Evolutionary conservation across 2,113 vertebrate genomes (phyloP), one percentile per base, ranked within the genome.

Genomic region (Tympanuchus pallidicinctus): DNA sequence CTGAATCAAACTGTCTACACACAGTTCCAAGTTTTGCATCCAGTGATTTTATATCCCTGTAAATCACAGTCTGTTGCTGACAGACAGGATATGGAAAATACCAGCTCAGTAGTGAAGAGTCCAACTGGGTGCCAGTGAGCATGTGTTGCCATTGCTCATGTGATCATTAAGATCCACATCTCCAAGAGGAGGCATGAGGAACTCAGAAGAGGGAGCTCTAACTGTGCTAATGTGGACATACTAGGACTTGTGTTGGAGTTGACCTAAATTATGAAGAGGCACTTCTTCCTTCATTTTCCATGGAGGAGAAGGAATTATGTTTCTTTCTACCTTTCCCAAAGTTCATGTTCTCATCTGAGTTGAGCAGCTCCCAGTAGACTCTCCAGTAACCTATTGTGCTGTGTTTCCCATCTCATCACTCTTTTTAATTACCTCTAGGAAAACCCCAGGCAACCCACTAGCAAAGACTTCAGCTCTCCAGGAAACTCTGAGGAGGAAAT

Each of bases 201-300:
- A 65, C 91, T 93, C 94, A 91, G 92, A 94, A 95, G 95, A 82
- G 92, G 88, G 89, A 94, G 92, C 91, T 92, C 92, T 83, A 85
- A 69, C 45, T 71, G 75, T 75, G 79, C 19, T 96, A 54, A 67
- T 30, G 19, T 71, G 42, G n/a, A n/a, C 57, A 66, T 48, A 75
- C 61, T 19, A 43, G 42, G 1, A 22, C 65, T 91, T 87, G 9
- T 47, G 17, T 64, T 88, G 56, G 50, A 67, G 24, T 40, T 45
- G 4, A 56, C 17, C 30, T 72, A 86, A 93, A 83, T 34, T 24
- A 83, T 9, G 32, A 69, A 75, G 14, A 72, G 11, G 74, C 14
- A 54, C 1, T 3, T 69, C 48, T 77, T 84, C 63, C 73, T 82
- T 36, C 70, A 8, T 47, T 93, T 86, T 80, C 56, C 30, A 25